phyloP scores from a whole-genome alignment of 2,888 invertebrate species.

The Trachelus iudaicus region DNA sequence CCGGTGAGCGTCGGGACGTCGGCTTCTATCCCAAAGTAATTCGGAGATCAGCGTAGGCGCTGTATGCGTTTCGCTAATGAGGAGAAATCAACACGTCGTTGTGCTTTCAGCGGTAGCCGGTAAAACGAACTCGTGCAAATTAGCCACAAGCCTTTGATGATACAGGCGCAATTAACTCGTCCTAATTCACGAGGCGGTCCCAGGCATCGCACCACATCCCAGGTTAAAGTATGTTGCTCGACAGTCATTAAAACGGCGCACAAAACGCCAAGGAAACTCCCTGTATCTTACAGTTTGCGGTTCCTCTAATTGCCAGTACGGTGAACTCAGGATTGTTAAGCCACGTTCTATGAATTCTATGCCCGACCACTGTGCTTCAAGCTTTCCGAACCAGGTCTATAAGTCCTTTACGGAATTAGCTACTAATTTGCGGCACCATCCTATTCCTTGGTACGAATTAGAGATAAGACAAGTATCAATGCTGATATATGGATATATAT shows the following conservation, averaged over 20 bases:
- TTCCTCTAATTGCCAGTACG: background rate
- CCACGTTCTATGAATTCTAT: background rate
- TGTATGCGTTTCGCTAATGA: constrained; percentile 56
- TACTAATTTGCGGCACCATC: no score
- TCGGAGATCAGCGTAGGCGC: background rate
- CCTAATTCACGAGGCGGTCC: constrained; percentile 39
- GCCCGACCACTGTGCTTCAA: background rate
- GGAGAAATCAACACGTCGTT: constrained; percentile 54
- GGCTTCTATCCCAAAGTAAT: background rate
- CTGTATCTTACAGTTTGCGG: background rate
- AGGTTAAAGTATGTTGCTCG: background rate
- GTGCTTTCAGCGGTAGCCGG: constrained; percentile 29
- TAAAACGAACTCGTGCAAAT: constrained; percentile 30
- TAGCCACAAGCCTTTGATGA: constrained; percentile 51
- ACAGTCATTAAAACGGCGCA: background rate
- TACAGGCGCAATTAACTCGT: constrained; percentile 54
- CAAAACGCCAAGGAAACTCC: background rate
- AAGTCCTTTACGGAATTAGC: background rate
- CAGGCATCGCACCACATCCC: background rate
- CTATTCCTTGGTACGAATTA: no score
- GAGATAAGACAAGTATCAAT: no score
- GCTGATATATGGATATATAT: no score
- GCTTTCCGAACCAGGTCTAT: background rate
- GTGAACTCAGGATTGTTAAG: background rate
- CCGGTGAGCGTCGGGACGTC: background rate